Base-by-base conservation (phyloP, 1,140 invertebrate genomes). In the Dendrolimus punctatus region DNA sequence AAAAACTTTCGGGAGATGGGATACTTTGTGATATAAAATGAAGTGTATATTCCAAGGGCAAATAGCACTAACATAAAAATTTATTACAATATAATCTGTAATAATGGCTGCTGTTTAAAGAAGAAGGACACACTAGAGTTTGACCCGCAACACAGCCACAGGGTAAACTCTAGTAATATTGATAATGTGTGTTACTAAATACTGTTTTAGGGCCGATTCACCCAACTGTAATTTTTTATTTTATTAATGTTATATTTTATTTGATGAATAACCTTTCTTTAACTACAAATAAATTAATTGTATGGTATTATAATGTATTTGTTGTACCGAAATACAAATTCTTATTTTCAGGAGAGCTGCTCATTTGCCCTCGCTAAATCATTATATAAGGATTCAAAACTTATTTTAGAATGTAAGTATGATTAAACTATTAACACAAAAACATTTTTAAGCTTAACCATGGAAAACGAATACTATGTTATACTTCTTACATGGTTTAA, bases 351-450 rank as follows among this genome's bases (percentile, higher is more conserved):
- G 81, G 72, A 76, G 47, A 64, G 54, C 49, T 85, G 81, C 58
- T 66, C 60, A 46, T 85, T 82, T 56, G 73, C 73, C 58, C 49
- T 85, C 65, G 78, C 79, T 39, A 85, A 82, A 57, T 85, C 81
- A 60, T 61, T 85, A 55, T 85, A 80, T 69, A 76, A 80, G 56
- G 71, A 76, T 57, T 75, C 81, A 38, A 76, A 76, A 66, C 54
- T 85, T 42, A 72, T 72, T 55, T 65, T 81, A 60, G 69, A 71
- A 63, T 69, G 81, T 85, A 64, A 85, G 81, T 80, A 72, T 58
- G 9, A 9, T 43, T 42, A 38, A 43, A 43, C 5, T 43, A 39
- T 7, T 43, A 6, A 49, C 39, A 37, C 41, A 55, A n/a, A 38
- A 23, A 54, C 42, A 8, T 43, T 5, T 43, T 43, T n/a, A n/a